Evolutionary conservation across 2,888 invertebrate species (phyloP).

Genomic region (Drosophila melanosoma): DNA sequence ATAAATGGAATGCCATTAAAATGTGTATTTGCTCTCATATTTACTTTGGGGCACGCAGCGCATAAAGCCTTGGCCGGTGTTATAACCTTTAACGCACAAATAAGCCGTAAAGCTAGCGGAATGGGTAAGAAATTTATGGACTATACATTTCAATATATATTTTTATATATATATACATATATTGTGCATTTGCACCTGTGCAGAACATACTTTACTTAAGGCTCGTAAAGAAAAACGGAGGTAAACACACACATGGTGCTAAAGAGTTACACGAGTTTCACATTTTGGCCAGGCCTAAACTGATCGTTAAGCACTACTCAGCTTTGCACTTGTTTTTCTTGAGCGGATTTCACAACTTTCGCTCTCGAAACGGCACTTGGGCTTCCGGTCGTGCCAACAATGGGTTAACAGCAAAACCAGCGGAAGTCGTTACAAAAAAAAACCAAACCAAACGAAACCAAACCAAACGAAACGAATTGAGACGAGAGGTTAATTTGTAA

Average conservation of each 20-base stretch:
- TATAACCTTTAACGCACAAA: conserved; percentile 75
- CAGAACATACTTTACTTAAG: conserved; percentile 5
- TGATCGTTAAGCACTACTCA: conserved; percentile 13
- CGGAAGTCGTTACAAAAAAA: conserved; percentile 69
- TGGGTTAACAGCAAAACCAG: conserved; percentile 53
- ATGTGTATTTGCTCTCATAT: conserved; percentile 75
- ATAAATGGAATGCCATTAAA: conserved; percentile 75
- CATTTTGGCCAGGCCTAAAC: conserved; percentile 46
- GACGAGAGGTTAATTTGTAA: conserved; percentile 73
- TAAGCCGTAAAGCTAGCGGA: conserved; percentile 55
- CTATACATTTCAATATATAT: background rate
- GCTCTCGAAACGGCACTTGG: conserved; percentile 61
- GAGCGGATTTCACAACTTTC: conserved; percentile 74
- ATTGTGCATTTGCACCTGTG: conserved; percentile 21
- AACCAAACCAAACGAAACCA: background rate
- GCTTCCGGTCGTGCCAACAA: conserved; percentile 71
- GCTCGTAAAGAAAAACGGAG: conserved; percentile 35
- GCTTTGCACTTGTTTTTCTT: conserved; percentile 26
- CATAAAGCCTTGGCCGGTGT: conserved; percentile 40
- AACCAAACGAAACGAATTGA: conserved; percentile 40
- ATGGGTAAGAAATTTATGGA: conserved; percentile 20
- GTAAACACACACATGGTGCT: background rate
- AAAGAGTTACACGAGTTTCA: conserved; percentile 62
- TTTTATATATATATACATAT: background rate
- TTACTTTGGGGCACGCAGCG: conserved; percentile 61